Conservation (phyloP, 2,113 vertebrate species). For the Cryptotis parvus region DNA sequence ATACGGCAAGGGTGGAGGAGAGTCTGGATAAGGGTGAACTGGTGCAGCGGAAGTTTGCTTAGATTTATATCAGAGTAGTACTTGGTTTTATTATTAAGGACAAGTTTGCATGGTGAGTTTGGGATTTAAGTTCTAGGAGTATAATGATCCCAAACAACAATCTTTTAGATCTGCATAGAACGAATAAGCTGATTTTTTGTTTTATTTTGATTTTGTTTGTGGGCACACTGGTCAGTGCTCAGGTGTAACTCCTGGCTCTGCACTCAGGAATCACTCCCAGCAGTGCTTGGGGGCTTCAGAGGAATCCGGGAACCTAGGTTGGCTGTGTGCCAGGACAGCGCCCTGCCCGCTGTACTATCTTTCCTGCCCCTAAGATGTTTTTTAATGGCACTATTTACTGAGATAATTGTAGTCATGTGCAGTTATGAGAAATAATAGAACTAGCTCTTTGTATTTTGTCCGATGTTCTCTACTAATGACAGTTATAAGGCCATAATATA, state of each 20-base stretch:
- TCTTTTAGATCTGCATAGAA: background rate
- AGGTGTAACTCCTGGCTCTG: no score
- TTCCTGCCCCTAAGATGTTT: no score
- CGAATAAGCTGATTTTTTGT: background rate
- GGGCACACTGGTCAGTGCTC: no score
- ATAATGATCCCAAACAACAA: background rate
- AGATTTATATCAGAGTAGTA: background rate
- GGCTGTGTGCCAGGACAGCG: no score
- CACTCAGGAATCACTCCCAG: no score
- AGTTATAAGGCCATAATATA: background rate
- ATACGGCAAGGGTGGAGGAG: no score
- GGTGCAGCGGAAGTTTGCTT: no score
- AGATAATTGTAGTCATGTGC: background rate
- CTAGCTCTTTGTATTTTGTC: background rate
- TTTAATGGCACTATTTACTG: slow-evolving; percentile 1
- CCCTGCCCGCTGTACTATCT: no score
- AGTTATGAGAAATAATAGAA: slow-evolving; percentile 5
- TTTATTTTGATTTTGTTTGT: no score
- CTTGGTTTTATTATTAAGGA: background rate
- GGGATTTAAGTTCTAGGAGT: background rate
- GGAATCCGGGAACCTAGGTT: no score
- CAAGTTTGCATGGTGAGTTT: background rate
- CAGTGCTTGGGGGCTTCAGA: no score
- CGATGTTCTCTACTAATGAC: background rate
- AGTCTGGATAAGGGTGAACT: no score